Percentiles rank a stretch among this genome's conserved stretches.
Evolutionary conservation across 2,797 vertebrate species (phyloP).

Genomic region (Sphenodon punctatus): DNA sequence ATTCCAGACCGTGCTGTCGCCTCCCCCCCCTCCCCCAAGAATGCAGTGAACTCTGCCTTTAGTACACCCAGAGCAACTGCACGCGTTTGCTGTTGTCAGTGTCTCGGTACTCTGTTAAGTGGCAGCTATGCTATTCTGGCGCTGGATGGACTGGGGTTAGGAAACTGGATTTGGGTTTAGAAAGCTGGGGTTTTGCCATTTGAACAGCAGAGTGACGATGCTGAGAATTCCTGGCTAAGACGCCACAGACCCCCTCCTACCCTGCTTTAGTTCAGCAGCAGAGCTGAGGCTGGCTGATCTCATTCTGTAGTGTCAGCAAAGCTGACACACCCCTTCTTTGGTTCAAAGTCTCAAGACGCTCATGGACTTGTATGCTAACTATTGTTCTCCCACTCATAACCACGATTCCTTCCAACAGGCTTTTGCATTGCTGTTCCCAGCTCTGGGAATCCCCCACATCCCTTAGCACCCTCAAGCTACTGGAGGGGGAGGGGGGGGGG

Average conservation of each 20-base stretch:
- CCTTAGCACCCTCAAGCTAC: not conserved
- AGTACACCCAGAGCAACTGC: not conserved
- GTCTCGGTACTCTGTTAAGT: not conserved
- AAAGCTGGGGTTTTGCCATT: not conserved
- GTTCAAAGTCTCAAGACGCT: not conserved
- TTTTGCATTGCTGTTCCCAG: not conserved
- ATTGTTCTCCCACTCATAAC: not conserved
- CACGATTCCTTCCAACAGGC: not conserved
- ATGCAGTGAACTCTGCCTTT: not conserved
- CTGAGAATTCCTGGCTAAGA: not conserved
- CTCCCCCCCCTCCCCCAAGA: not conserved
- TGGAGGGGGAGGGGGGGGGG: not conserved
- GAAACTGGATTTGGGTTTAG: not conserved
- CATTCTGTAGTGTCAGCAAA: not conserved
- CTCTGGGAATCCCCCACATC: not conserved
- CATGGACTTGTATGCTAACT: not conserved
- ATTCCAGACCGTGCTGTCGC: accelerated
- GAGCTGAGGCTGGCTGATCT: not conserved
- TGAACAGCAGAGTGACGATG: not conserved
- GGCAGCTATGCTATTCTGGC: not conserved
- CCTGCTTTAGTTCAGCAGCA: not conserved
- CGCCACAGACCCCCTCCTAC: no score
- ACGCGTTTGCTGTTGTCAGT: not conserved
- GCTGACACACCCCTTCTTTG: not conserved
- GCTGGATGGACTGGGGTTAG: not conserved